These are phyloP conservation scores for Pteruthius melanotis DNA, from an alignment of 2,113 vertebrate genomes.

Conservation along the genomic window DNA sequence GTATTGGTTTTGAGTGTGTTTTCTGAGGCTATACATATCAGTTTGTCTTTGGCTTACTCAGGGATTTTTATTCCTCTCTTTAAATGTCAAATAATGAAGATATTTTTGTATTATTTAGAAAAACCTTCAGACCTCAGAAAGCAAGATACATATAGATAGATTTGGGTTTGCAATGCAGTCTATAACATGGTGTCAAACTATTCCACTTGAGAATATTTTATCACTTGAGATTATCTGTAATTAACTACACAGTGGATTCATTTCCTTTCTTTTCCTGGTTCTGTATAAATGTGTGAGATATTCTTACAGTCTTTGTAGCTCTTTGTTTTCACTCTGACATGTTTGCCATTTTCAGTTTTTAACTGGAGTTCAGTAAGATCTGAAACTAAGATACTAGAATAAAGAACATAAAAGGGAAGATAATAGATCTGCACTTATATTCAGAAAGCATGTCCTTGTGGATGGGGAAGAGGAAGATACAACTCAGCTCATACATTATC, in stretches of 20 bases:
- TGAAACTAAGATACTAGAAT: slow-evolving; percentile 20
- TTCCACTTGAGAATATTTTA: slow-evolving; percentile 38
- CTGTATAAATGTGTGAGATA: slow-evolving; percentile 6
- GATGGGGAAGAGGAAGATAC: neutral
- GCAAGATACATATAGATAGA: neutral
- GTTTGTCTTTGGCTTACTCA: slow-evolving; percentile 79
- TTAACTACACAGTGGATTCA: neutral
- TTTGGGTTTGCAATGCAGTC: slow-evolving; percentile 34
- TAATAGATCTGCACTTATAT: neutral
- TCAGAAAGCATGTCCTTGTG: neutral
- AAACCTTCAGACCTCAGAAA: slow-evolving; percentile 57
- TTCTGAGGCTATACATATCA: slow-evolving; percentile 69
- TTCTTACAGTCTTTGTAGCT: neutral
- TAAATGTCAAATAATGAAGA: slow-evolving; percentile 72
- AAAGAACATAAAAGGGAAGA: slow-evolving; percentile 33
- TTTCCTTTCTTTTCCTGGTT: slow-evolving; percentile 45
- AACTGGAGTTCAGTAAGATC: neutral
- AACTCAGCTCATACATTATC: neutral
- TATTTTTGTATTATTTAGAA: slow-evolving; percentile 78
- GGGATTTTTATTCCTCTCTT: slow-evolving; percentile 81
- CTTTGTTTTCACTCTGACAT: neutral
- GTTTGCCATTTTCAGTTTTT: slow-evolving; percentile 37
- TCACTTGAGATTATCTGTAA: slow-evolving; percentile 16
- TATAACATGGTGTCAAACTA: slow-evolving; percentile 25
- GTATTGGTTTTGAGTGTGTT: slow-evolving; percentile 49